Base-by-base conservation (phyloP, 2,797 vertebrate genomes). In the Falco berigora region DNA sequence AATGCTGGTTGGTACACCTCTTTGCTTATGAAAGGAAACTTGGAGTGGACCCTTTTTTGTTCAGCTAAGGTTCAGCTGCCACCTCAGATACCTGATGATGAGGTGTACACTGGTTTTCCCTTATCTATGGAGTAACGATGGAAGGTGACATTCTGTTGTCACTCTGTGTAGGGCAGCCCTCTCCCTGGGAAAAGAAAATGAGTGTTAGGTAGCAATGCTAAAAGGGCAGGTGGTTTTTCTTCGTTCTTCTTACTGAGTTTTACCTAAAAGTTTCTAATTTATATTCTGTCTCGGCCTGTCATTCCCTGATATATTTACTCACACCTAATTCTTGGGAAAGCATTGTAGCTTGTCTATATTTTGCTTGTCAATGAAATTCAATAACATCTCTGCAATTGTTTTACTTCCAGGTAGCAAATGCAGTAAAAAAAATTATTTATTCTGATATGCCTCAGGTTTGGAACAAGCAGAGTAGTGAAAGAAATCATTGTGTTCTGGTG, bases 401-500 rank as follows among this genome's bases (percentile, higher is more conserved):
- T 67, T 30, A 14, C 14, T 87, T 64, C 44, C 40, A 24, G 55
- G 23, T 50, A 72, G 40, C 10, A 75, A 90, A 12, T 14, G 9
- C 9, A 22, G 32, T 18, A 32, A 76, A 85, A 24, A 50, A 13
- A 4, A 19, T 18, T 11, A 62, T 32, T 83, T 62, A 8, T 53
- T 50, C 38, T 84, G 44, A 15, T 40, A 25, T 25, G 25, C 38
- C 42, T 78, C 21, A 18, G 36, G 62, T 78, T 56, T 88, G 86
- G 50, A 72, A 56, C 13, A 22, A 82, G 36, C 8, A 18, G 11
- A 72, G 34, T 6, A 68, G 42, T n/a, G 53, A 12, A 78, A 81
- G 78, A 74, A 62, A 2, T 1, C 4, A 6, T 36, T 3, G 0
- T 2, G 14, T 44, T 78, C 27, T 47, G 12, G 5, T 24, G 8